Percentiles rank a stretch among this genome's conserved stretches.
phyloP scores from a whole-genome alignment of 2,797 vertebrate species.

The Coregonus ussuriensis region DNA sequence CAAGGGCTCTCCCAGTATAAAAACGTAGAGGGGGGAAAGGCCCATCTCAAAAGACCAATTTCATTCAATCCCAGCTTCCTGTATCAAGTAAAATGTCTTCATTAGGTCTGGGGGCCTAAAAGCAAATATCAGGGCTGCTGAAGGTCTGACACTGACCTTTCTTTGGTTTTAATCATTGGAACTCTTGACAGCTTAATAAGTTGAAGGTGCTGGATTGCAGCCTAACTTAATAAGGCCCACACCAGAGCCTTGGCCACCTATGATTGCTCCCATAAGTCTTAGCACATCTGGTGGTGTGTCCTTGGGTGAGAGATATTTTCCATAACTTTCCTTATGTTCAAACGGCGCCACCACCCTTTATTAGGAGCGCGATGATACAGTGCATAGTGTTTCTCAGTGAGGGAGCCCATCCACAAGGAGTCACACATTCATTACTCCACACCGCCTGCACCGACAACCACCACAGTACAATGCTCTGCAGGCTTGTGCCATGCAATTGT shows the following conservation, averaged over 20 bases:
- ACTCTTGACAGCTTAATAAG: constrained; percentile 98
- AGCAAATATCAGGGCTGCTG: constrained; percentile 90
- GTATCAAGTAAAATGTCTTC: constrained; percentile 67
- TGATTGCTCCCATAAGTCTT: constrained; percentile 99
- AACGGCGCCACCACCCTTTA: constrained; percentile 74
- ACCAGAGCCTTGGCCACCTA: constrained; percentile 92
- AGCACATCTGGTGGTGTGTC: constrained; percentile 92
- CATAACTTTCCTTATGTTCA: constrained; percentile 90
- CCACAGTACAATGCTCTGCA: constrained; percentile 30
- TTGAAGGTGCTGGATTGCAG: constrained; percentile 97
- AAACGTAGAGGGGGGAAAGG: constrained; percentile 62
- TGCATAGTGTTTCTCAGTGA: constrained; percentile 63
- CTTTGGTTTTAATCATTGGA: constrained; percentile 99
- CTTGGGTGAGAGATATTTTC: constrained; percentile 97
- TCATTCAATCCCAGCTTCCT: constrained; percentile 78
- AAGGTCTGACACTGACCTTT: constrained; percentile 95
- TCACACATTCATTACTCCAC: constrained; percentile 60
- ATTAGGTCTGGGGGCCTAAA: constrained; percentile 86
- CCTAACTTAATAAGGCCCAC: constrained; percentile 97
- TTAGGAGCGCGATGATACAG: constrained; percentile 85
- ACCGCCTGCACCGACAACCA: constrained; percentile 47
- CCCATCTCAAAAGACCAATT: constrained; percentile 83
- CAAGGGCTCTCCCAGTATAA: constrained; percentile 61
- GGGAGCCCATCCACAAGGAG: constrained; percentile 59
- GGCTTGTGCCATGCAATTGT: constrained; percentile 49